Conservation (phyloP, 2,888 invertebrate genomes). For the Eilema sororculum region DNA sequence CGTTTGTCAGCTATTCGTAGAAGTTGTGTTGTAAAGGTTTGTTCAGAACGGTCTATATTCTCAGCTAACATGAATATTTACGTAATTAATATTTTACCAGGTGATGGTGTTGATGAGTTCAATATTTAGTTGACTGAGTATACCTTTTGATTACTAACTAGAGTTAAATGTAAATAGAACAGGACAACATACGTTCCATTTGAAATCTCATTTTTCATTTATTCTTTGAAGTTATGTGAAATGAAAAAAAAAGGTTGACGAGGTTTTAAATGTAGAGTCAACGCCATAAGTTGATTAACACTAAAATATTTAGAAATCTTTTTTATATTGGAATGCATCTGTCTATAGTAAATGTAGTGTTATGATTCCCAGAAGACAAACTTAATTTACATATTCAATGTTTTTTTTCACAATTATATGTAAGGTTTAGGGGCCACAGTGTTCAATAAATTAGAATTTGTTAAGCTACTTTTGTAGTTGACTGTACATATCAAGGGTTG, state of each 20-base stretch:
- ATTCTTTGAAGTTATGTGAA: not conserved
- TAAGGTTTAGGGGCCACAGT: no score
- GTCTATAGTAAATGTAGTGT: no score
- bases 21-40: slow-evolving; percentile 42
- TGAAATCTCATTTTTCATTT: not conserved
- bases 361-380: no score
- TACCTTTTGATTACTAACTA: not conserved
- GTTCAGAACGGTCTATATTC: slow-evolving; percentile 23
- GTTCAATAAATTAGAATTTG: no score
- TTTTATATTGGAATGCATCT: no score
- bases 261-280: not conserved
- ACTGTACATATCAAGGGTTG: no score
- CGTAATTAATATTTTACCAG: not conserved
- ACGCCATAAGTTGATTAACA: no score
- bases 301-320: no score
- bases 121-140: slow-evolving; percentile 4
- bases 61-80: slow-evolving; percentile 5
- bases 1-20: slow-evolving; percentile 44
- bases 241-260: not conserved
- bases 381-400: no score
- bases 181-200: not conserved
- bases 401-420: no score
- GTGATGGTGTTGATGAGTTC: not conserved
- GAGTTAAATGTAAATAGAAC: not conserved
- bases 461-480: no score